Percentiles rank a stretch among this genome's conserved stretches.
Evolutionary conservation across 2,113 vertebrate species (phyloP).

Genomic region (Actinemys pallida): DNA sequence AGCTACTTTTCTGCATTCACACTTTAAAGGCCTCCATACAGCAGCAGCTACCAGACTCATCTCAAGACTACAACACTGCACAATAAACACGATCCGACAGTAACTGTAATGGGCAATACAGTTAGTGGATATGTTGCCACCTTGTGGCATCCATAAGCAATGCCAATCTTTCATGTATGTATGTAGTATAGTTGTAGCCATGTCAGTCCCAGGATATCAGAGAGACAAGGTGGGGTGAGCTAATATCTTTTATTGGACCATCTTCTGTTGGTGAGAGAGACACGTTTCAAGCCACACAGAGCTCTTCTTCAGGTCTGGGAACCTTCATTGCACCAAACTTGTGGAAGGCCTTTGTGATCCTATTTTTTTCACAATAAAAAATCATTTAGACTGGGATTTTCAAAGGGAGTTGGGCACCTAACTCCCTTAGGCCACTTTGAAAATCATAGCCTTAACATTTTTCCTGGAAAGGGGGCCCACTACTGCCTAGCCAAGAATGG

Average conservation of each 20-base stretch:
- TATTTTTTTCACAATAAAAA: background rate
- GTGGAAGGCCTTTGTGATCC: background rate
- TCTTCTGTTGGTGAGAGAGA: background rate
- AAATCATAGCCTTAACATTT: background rate
- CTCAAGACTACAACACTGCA: background rate
- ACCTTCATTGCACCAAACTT: background rate
- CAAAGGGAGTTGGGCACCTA: background rate
- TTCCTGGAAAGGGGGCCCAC: background rate
- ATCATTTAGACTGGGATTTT: background rate
- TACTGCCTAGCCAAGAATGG: background rate
- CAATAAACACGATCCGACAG: background rate
- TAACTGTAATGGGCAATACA: background rate
- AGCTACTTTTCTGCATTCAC: constrained; percentile 35
- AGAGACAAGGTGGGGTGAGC: background rate
- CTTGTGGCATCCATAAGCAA: background rate
- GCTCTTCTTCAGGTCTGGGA: background rate
- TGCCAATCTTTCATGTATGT: background rate
- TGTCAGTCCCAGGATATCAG: background rate
- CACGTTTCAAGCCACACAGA: background rate
- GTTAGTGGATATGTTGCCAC: background rate
- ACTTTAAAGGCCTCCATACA: background rate
- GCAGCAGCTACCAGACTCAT: background rate
- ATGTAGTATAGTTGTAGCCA: background rate
- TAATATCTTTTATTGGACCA: background rate
- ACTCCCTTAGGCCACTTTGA: background rate